Conservation (phyloP, 2,113 vertebrate genomes). For the Trichomycterus rosablanca region DNA sequence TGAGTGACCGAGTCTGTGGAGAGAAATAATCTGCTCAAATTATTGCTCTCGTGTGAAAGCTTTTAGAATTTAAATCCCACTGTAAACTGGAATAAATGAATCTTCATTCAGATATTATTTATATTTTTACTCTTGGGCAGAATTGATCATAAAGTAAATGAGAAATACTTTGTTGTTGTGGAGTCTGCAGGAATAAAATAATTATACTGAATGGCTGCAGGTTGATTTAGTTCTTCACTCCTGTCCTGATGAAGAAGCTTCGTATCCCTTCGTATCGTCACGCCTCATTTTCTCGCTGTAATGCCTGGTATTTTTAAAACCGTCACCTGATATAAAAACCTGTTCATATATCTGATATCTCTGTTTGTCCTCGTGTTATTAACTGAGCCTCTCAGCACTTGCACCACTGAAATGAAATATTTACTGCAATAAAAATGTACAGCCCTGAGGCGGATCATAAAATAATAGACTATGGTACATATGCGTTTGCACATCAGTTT, state of each 20-base stretch:
- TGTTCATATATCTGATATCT: slow-evolving; percentile 31
- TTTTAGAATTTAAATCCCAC: background rate
- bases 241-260: slow-evolving; percentile 24
- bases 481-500: background rate
- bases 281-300: slow-evolving; percentile 21
- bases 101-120: slow-evolving; percentile 6
- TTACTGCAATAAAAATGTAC: slow-evolving; percentile 8
- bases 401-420: slow-evolving; percentile 13
- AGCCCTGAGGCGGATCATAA: slow-evolving; percentile 19
- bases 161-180: slow-evolving; percentile 29
- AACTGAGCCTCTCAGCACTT: slow-evolving; percentile 13
- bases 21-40: too few relatives aligned
- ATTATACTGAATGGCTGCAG: slow-evolving; percentile 34
- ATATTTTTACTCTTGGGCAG: background rate
- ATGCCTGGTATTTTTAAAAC: background rate
- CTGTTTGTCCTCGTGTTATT: slow-evolving; percentile 26
- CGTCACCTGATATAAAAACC: slow-evolving; percentile 20
- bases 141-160: slow-evolving; percentile 35
- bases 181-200: slow-evolving; percentile 42
- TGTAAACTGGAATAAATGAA: background rate
- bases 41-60: too few relatives aligned
- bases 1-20: too few relatives aligned
- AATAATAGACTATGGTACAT: slow-evolving; percentile 15
- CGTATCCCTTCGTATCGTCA: slow-evolving; percentile 24
- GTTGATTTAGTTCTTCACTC: slow-evolving; percentile 25